Evolutionary conservation across 2,888 invertebrate species (phyloP), one percentile per base, ranked within the genome.

Genomic region (Anaspis maculata): DNA sequence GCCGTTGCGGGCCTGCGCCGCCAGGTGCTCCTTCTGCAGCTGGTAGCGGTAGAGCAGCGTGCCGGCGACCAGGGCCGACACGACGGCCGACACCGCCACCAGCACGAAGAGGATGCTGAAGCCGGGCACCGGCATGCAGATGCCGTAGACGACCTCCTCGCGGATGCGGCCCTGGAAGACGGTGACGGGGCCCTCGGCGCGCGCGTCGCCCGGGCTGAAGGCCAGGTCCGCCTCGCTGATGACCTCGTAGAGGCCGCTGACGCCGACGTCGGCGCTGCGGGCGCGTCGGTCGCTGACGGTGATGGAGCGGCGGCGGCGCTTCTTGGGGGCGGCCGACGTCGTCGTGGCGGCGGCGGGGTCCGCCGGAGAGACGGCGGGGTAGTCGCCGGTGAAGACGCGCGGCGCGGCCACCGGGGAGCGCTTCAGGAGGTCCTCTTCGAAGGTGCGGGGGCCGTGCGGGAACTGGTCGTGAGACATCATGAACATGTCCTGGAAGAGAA

Each of bases 181-280:
- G 2, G 88, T 87, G 1, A 88, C 87, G 0, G 87, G 87, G 0
- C 87, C 39, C 61, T 88, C 88, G 27, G 78, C 76, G 48, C 78
- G 74, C 30, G 76, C 72, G 51, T 88, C 84, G n/a, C n/a, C n/a
- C 0, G 90, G 88, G 48, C 86, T 87, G 62, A 92, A 92, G 21
- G 86, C 89, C 23, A 92, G 68, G 62, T 92, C 92, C 1, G 89
- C 88, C 63, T 90, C 88, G 3, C 91, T 90, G 35, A 92, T 88
- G 27, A 92, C 65, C 47, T 90, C 88, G 63, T 90, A 91, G 13
- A 89, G 74, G 0, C 89, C 87, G 44, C 86, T 86, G 2, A 92
- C 90, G 3, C 91, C 90, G 1, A 91, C 87, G 56, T 89, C 89
- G 2, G 88, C 83, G 42, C 84, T 87, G 30, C 87, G 75, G 1